Evolutionary conservation across 1,140 invertebrate genomes (phyloP), one percentile per base, ranked within the genome.

Genomic region (Cotesia vestalis): DNA sequence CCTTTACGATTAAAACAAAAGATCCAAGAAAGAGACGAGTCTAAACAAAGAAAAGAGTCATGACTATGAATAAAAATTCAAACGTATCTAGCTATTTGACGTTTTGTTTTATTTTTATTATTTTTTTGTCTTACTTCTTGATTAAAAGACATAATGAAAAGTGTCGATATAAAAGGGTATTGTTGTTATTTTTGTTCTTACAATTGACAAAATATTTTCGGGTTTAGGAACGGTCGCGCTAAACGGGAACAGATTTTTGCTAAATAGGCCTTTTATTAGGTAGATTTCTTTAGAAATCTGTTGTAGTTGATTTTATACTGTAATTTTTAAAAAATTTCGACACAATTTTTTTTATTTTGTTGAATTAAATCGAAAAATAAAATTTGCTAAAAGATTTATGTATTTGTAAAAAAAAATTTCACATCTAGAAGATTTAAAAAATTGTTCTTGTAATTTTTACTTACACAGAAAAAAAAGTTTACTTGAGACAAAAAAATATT

Each of bases 71-170:
- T 36, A 69, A 46, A 69, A 12, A 36, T 51, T 52, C 11, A 69
- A 38, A 46, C 17, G 12, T 40, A 46, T 9, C 60, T 46, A 46
- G n/a, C 9, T 52, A 60, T 62, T 11, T 46, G 14, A 35, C 36
- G 55, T 27, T 12, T 6, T 27, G 27, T 27, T 40, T 63, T 63
- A 40, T 27, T 46, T 12, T n/a, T 52, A 38, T 17, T 27, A 46
- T 62, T 60, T 62, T 70, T 55, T 60, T 40, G n/a, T 12, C 35
- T 61, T 35, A 20, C 60, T 63, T 71, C 46, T 71, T 71, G 69
- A 71, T 71, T 71, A 71, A 71, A 71, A 71, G 60, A 63, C 62
- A 71, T 71, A 46, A 71, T 63, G 69, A 71, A 36, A 36, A 69
- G 67, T 69, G 69, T 71, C 62, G 62, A 71, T 53, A 71, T 63